Evolutionary conservation across 1,140 invertebrate species (phyloP).

Genomic region (Galleria mellonella): DNA sequence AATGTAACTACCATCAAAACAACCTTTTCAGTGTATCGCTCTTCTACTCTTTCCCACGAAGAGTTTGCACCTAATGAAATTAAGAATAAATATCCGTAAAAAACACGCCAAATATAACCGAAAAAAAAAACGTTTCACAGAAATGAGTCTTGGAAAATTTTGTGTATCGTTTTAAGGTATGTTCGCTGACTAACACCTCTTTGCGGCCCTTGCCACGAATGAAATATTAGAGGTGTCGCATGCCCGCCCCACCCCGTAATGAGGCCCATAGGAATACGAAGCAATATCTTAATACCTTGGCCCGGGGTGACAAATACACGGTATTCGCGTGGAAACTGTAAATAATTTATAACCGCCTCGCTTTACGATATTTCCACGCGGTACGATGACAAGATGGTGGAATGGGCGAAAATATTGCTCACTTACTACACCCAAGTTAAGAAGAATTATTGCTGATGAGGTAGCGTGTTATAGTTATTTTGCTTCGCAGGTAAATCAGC

Average conservation of each 20-base stretch:
- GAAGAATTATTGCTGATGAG: slow-evolving; percentile 48
- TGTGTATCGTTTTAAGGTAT: slow-evolving; percentile 17
- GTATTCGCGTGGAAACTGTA: slow-evolving; percentile 59
- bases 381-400: slow-evolving; percentile 42
- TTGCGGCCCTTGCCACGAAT: slow-evolving; percentile 42
- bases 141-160: slow-evolving; percentile 23
- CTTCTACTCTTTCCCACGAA: slow-evolving; percentile 42
- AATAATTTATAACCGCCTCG: slow-evolving; percentile 67
- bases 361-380: slow-evolving; percentile 44
- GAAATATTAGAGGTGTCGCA: slow-evolving; percentile 62
- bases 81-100: slow-evolving; percentile 35
- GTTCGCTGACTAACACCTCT: slow-evolving; percentile 26
- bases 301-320: slow-evolving; percentile 61
- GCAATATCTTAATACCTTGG: slow-evolving; percentile 72
- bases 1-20: slow-evolving; percentile 65
- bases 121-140: slow-evolving; percentile 20
- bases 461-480: slow-evolving; percentile 22
- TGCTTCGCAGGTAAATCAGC: slow-evolving; percentile 32
- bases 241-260: slow-evolving; percentile 49
- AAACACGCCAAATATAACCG: slow-evolving; percentile 11
- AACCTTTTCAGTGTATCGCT: slow-evolving; percentile 57
- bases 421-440: slow-evolving; percentile 28
- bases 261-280: slow-evolving; percentile 65
- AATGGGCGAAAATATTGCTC: slow-evolving; percentile 31
- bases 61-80: slow-evolving; percentile 54